Base-by-base conservation (phyloP, 2,797 vertebrate species). In the Luscinia luscinia region DNA sequence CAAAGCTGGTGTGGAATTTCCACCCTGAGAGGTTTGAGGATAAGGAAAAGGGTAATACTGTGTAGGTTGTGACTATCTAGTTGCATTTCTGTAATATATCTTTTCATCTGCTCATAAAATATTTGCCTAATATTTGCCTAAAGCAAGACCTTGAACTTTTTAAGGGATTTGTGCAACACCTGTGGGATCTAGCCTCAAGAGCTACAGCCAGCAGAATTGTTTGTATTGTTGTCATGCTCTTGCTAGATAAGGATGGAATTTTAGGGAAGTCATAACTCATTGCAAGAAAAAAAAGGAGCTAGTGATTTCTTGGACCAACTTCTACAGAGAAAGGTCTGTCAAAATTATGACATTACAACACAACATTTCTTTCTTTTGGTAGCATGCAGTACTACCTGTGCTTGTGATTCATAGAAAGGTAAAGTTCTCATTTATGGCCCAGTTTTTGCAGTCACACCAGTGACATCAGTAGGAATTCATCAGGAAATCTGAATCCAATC, bases 31-130 rank as follows among this genome's bases (percentile, higher is more conserved):
- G 19, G 14, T 74, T 28, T 73, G 34, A 17, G 17, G n/a, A 66
- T 34, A 57, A 78, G 10, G 24, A 32, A 63, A 22, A 70, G 9
- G 15, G 32, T 41, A 48, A 13, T 12, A 54, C 12, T 74, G 10
- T 24, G 22, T 27, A 79, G 28, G 9, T 6, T 90, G 34, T 54
- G 59, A 75, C 63, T 77, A 59, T 90, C 40, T 40, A 70, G n/a
- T 62, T 83, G 46, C 15, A 70, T 78, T 76, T 76, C 70, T 86
- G 32, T 80, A 57, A 63, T 54, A 13, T 7, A 30, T 58, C 23
- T 84, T 88, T 75, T 95, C 30, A 57, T 90, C 68, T 90, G 55
- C 77, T 86, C 69, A 66, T 59, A 75, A 87, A 91, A 78, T 54
- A 10, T 69, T 86, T 84, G 11, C 17, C 40, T 85, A 57, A 46